Evolutionary conservation across 2,888 invertebrate species (phyloP).

Genomic region (Dioctria rufipes): DNA sequence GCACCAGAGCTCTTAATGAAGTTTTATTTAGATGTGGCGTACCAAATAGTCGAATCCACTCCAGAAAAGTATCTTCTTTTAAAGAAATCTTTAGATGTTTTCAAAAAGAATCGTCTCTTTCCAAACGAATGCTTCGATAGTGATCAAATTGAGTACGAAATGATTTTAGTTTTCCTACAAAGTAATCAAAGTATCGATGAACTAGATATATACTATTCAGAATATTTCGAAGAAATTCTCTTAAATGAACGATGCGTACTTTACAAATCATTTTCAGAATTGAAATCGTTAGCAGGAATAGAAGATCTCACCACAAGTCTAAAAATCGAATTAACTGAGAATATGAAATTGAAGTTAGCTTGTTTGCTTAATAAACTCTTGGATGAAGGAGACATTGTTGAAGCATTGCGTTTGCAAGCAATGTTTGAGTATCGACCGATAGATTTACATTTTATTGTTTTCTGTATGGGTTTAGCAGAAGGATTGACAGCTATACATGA

Average conservation of each 20-base stretch:
- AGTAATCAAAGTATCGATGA: constrained; percentile 61
- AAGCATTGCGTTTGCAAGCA: constrained; percentile 74
- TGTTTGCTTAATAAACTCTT: constrained; percentile 72
- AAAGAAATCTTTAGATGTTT: constrained; percentile 67
- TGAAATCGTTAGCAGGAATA: constrained; percentile 69
- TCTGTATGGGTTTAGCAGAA: constrained; percentile 77
- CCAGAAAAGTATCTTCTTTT: constrained; percentile 72
- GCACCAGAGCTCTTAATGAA: constrained; percentile 76
- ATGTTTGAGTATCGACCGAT: constrained; percentile 70
- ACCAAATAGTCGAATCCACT: constrained; percentile 70
- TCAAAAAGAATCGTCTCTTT: constrained; percentile 68
- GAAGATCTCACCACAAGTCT: constrained; percentile 67
- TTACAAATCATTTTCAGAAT: constrained; percentile 69
- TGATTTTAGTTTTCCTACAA: constrained; percentile 68
- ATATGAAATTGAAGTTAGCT: constrained; percentile 67
- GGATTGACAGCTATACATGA: constrained; percentile 74
- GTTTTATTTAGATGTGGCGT: constrained; percentile 75
- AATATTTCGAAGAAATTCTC: constrained; percentile 70
- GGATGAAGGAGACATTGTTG: constrained; percentile 74
- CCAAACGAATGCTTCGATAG: constrained; percentile 70
- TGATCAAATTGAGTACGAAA: constrained; percentile 71
- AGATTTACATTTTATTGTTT: constrained; percentile 75
- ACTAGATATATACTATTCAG: constrained; percentile 68
- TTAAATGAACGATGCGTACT: constrained; percentile 68
- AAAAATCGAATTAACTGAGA: constrained; percentile 64